Percentiles rank a stretch among this genome's conserved stretches.
phyloP scores from a whole-genome alignment of 2,113 vertebrate species.

The Chunga burmeisteri region DNA sequence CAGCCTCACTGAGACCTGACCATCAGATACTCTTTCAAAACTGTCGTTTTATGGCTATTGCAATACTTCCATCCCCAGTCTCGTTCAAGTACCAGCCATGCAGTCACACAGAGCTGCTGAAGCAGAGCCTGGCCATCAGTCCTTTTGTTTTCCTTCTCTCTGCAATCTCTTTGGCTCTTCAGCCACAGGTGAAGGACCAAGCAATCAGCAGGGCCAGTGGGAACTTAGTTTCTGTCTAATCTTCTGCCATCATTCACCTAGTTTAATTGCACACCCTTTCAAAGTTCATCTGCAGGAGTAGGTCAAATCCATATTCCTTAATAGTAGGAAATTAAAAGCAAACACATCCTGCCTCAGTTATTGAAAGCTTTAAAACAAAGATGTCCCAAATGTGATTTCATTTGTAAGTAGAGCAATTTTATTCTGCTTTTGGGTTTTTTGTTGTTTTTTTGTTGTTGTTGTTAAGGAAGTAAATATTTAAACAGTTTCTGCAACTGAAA shows the following conservation, averaged over 20 bases:
- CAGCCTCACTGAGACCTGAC: not conserved
- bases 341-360: not conserved
- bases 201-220: not conserved
- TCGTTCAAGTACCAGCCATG: accelerated
- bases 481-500: not conserved
- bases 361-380: not conserved
- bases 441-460: not conserved
- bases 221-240: not conserved
- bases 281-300: not conserved
- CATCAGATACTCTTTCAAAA: not conserved
- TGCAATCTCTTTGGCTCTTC: not conserved
- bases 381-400: not conserved
- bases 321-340: not conserved
- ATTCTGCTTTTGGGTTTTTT: not conserved
- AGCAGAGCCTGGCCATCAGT: not conserved
- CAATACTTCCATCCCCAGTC: accelerated
- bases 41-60: not conserved
- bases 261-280: not conserved
- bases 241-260: not conserved
- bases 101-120: accelerated
- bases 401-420: not conserved
- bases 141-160: not conserved
- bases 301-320: not conserved
- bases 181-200: not conserved
- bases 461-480: slow-evolving; percentile 13